A percentile compares a stretch with the other conserved stretches of the same genome.
Evolutionary conservation across 2,113 vertebrate species (phyloP).

Genomic region (Clarias batrachus): DNA sequence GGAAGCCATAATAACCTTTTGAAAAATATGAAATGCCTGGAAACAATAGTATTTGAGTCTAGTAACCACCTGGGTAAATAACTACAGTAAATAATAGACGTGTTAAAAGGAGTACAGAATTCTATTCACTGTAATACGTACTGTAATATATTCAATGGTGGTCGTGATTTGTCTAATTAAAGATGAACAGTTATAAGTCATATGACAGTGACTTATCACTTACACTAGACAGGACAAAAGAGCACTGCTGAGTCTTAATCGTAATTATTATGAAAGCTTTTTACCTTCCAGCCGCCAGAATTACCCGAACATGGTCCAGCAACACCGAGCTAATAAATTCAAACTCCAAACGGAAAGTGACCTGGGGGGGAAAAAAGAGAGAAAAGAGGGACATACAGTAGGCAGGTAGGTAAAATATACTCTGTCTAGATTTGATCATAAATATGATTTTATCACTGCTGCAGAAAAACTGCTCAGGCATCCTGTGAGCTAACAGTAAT

Average conservation of each 20-base stretch:
- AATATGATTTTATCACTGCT: neutral
- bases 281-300: constrained; percentile 71
- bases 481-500: neutral
- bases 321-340: constrained; percentile 80
- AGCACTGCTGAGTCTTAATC: neutral
- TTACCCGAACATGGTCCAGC: constrained; percentile 74
- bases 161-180: neutral
- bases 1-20: neutral
- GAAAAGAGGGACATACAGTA: neutral
- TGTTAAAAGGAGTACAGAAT: neutral
- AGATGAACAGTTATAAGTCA: neutral
- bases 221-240: neutral
- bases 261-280: neutral
- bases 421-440: neutral
- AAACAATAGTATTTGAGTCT: neutral
- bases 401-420: neutral
- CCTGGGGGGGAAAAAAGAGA: constrained; percentile 62
- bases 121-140: neutral
- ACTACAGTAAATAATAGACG: neutral
- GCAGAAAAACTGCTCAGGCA: neutral
- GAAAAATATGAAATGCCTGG: neutral
- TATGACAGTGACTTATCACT: too few relatives aligned
- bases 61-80: neutral
- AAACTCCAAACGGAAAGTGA: constrained; percentile 83
- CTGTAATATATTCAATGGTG: neutral